Conservation (phyloP, 30 jellyfish, hydroid and myxozoan genomes). For the Thelohanellus kitauei region DNA sequence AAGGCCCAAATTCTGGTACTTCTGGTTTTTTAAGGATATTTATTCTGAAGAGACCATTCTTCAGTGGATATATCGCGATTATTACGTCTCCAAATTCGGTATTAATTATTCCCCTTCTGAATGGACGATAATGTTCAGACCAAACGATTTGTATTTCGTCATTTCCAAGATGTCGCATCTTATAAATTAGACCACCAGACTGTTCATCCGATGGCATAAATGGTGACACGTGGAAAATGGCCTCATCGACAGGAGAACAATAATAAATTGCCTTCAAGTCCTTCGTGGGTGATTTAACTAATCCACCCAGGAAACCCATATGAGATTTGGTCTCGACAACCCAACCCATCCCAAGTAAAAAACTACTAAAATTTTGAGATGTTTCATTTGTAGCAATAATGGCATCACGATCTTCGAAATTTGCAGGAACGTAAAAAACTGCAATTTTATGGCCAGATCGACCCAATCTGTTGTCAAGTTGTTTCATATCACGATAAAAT, state of each 20-base stretch:
- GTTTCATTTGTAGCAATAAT: conserved; percentile 34
- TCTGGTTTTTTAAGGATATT: conserved; percentile 26
- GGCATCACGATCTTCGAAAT: conserved; percentile 66
- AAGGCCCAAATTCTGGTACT: conserved; percentile 66
- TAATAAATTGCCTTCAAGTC: conserved; percentile 50
- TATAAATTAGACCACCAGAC: background rate
- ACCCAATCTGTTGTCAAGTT: conserved; percentile 64
- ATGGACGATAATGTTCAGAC: conserved; percentile 71
- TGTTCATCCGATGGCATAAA: conserved; percentile 38
- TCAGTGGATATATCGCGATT: conserved; percentile 38
- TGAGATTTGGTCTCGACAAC: conserved; percentile 71
- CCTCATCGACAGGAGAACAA: conserved; percentile 39
- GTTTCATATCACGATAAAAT: conserved; percentile 33
- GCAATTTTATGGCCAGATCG: conserved; percentile 88
- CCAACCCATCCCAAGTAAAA: conserved; percentile 67
- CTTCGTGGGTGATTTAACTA: conserved; percentile 36
- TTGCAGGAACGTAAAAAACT: conserved; percentile 56
- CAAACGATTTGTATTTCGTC: conserved; percentile 86
- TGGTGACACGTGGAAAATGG: conserved; percentile 63
- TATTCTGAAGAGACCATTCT: conserved; percentile 21
- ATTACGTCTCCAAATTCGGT: conserved; percentile 85
- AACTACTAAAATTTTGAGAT: conserved; percentile 28
- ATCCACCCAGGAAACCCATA: conserved; percentile 84
- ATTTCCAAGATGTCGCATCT: conserved; percentile 93
- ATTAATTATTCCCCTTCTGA: conserved; percentile 66